phyloP scores from a whole-genome alignment of 2,888 invertebrate species.

The Ceramica pisi region DNA sequence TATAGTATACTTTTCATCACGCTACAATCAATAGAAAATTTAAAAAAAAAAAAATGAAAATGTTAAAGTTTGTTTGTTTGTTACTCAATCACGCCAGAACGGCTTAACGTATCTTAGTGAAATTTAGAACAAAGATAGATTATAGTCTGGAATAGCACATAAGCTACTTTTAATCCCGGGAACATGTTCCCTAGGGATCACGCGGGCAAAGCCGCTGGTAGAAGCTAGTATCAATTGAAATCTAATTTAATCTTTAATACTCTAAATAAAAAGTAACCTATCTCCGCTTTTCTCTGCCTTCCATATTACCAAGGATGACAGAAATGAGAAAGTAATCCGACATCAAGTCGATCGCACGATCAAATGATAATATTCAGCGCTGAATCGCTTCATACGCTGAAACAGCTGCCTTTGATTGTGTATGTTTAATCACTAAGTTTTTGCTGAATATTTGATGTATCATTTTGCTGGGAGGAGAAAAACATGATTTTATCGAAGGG shows the following conservation, averaged over 20 bases:
- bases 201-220: too few species aligned
- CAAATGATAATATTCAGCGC: conserved; percentile 29
- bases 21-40: too few species aligned
- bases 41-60: too few species aligned
- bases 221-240: conserved; percentile 10
- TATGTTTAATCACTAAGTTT: conserved; percentile 49
- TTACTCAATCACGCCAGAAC: too few species aligned
- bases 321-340: conserved; percentile 49
- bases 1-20: too few species aligned
- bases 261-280: conserved; percentile 34
- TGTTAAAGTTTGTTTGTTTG: too few species aligned
- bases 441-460: conserved; percentile 37
- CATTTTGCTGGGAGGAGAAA: conserved; percentile 9
- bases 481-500: conserved; percentile 16
- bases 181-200: too few species aligned
- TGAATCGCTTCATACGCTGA: conserved; percentile 41
- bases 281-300: conserved; percentile 20
- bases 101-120: too few species aligned
- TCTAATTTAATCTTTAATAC: conserved; percentile 30
- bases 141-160: too few species aligned
- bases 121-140: too few species aligned
- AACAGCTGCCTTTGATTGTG: conserved; percentile 52
- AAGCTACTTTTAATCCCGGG: too few species aligned
- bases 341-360: conserved; percentile 43
- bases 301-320: conserved; percentile 42